A percentile compares a stretch with the other conserved stretches of the same genome.
Evolutionary conservation across 2,113 vertebrate genomes (phyloP).

Genomic region (Tragelaphus strepsiceros): DNA sequence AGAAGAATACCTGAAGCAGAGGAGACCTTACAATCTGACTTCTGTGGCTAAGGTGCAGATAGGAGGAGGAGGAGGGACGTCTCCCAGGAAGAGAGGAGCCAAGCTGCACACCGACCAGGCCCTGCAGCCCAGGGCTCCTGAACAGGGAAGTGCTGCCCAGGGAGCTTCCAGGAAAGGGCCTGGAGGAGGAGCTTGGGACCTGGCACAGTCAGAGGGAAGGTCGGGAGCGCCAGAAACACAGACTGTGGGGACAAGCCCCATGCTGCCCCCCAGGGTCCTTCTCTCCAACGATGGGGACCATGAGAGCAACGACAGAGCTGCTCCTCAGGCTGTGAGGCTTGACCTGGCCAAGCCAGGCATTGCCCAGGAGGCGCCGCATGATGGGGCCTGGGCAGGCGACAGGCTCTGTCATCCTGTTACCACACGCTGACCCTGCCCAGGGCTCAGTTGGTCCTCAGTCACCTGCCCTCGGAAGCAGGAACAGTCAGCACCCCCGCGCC

Average conservation of each 20-base stretch:
- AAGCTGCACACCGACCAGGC: too few relatives aligned
- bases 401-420: background rate
- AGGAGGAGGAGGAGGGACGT: background rate
- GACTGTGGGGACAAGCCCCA: background rate
- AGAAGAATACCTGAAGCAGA: background rate
- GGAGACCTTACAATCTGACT: background rate
- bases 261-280: background rate
- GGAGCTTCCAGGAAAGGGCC: background rate
- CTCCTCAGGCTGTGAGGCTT: background rate
- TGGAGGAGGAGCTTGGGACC: background rate
- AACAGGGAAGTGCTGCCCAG: background rate
- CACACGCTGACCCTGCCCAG: background rate
- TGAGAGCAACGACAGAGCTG: background rate
- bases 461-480: background rate
- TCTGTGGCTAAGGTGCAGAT: background rate
- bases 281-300: background rate
- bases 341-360: background rate
- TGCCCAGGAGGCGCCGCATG: background rate
- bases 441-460: background rate
- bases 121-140: background rate
- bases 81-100: background rate
- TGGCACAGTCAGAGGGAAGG: background rate
- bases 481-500: rapidly evolving
- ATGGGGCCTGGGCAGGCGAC: background rate
- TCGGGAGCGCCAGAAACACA: background rate